Base-by-base conservation (phyloP, 2,888 invertebrate genomes). In the Linnaemya vulpina region DNA sequence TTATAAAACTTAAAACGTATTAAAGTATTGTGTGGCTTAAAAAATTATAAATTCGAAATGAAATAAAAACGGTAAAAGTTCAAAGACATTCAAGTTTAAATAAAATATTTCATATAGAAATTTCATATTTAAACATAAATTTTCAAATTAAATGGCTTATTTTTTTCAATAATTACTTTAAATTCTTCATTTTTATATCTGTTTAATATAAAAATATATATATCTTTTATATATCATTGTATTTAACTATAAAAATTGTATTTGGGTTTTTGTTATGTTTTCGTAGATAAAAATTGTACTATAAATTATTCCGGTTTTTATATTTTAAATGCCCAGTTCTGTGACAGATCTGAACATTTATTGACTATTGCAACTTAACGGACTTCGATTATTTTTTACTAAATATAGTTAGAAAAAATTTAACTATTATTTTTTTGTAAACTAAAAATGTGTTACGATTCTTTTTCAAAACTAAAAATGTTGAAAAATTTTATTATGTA, bases 271-370 rank as follows among this genome's bases (percentile, higher is more conserved):
- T 71, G 46, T 80, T 87, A 87, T 80, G 74, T 82, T 70, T 84
- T 82, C 80, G 67, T 80, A 74, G 78, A 70, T 84, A 87, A 90
- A 88, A 91, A 90, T 92, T 92, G 92, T 92, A 92, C 92, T 92
- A 92, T 92, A 92, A 92, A 92, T 92, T 92, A 92, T 92, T 90
- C 92, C 92, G 92, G 92, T 92, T 90, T 90, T 71, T 76, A 71
- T 73, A 71, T 77, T 38, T 87, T 51, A 78, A 85, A 78, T 83
- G 86, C 71, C 40, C 58, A 70, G 62, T 67, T 43, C 46, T 62
- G 38, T 60, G 35, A 40, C 51, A 77, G 62, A 79, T 85, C 73
- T 63, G 55, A 86, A 76, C 88, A 88, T 87, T 88, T 86, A 89
- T 90, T 88, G 86, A 89, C 92, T 92, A 92, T 92, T 92, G 92